These are phyloP conservation scores for Seriola aureovittata DNA, from an alignment of 2,113 vertebrate genomes.

Conservation along the genomic window DNA sequence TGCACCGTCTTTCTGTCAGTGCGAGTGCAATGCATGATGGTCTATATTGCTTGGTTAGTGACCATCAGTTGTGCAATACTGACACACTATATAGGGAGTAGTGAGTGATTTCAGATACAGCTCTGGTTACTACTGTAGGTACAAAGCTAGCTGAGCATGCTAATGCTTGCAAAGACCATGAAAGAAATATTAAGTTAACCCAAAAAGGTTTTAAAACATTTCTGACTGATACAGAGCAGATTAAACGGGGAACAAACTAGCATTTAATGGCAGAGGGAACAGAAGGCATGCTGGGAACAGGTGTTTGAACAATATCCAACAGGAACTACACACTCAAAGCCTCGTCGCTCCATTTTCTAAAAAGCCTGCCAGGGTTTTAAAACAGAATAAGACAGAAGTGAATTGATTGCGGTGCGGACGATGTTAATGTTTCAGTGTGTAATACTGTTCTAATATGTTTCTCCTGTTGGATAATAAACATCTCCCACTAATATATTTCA, in stretches of 20 bases:
- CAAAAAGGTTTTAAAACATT: slow-evolving; percentile 11
- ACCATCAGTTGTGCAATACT: too few relatives aligned
- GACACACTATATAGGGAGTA: too few relatives aligned
- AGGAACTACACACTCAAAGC: slow-evolving; percentile 27
- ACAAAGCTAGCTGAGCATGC: too few relatives aligned
- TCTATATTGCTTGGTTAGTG: too few relatives aligned
- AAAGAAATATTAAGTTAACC: background rate
- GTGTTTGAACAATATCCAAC: slow-evolving; percentile 53
- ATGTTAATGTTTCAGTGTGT: background rate
- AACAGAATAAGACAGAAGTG: background rate
- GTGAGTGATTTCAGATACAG: too few relatives aligned
- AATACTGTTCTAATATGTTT: background rate
- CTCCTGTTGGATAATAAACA: background rate
- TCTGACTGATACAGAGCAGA: slow-evolving; percentile 22
- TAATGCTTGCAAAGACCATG: too few relatives aligned
- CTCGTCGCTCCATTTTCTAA: background rate
- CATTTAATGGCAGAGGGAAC: slow-evolving; percentile 31
- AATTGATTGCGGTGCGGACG: background rate
- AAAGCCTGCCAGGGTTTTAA: slow-evolving; percentile 17
- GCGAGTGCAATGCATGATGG: too few relatives aligned
- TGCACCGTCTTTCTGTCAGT: too few relatives aligned
- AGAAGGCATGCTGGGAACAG: slow-evolving; percentile 49
- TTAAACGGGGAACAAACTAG: slow-evolving; percentile 27
- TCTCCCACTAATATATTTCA: background rate
- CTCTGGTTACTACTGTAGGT: too few relatives aligned